Percentiles rank a stretch among this genome's conserved stretches.
Evolutionary conservation across 2,113 vertebrate genomes (phyloP).

Genomic region (Thinocorus orbignyianus): DNA sequence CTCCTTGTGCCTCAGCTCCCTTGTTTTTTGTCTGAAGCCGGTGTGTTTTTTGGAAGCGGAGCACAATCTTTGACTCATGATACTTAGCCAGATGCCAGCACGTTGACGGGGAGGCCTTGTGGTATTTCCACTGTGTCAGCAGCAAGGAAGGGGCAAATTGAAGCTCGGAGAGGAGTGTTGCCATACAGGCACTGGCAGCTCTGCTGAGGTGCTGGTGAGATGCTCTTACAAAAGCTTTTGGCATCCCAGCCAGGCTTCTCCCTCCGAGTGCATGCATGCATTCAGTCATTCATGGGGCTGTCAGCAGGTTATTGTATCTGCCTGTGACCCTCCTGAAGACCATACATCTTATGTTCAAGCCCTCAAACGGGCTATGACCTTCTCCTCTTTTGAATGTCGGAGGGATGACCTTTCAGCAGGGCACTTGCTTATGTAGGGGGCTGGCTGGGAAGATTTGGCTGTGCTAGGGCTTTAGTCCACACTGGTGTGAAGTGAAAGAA

Average conservation of each 20-base stretch:
- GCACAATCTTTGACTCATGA: not conserved
- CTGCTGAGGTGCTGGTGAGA: not conserved
- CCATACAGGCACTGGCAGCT: not conserved
- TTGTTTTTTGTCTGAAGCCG: not conserved
- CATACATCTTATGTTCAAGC: conserved; percentile 59
- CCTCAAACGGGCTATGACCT: conserved; percentile 33
- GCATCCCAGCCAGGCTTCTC: not conserved
- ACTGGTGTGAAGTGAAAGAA: not conserved
- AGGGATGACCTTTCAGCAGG: conserved; percentile 54
- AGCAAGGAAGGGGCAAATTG: not conserved
- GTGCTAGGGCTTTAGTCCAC: not conserved
- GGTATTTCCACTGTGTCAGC: not conserved
- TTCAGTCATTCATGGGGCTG: conserved; percentile 36
- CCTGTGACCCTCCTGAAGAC: conserved; percentile 34
- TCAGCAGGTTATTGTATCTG: conserved; percentile 64
- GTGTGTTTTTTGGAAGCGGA: conserved; percentile 4
- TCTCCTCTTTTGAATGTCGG: not conserved
- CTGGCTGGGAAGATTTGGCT: not conserved
- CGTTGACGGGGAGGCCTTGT: not conserved
- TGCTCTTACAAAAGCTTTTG: conserved; percentile 25
- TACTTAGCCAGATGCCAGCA: not conserved
- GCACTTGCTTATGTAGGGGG: not conserved
- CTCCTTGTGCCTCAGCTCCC: not conserved
- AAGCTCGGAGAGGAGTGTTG: not conserved
- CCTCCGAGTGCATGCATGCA: conserved; percentile 9